Evolutionary conservation across 2,797 vertebrate genomes (phyloP).

Genomic region (Pseudochirops cupreus): DNA sequence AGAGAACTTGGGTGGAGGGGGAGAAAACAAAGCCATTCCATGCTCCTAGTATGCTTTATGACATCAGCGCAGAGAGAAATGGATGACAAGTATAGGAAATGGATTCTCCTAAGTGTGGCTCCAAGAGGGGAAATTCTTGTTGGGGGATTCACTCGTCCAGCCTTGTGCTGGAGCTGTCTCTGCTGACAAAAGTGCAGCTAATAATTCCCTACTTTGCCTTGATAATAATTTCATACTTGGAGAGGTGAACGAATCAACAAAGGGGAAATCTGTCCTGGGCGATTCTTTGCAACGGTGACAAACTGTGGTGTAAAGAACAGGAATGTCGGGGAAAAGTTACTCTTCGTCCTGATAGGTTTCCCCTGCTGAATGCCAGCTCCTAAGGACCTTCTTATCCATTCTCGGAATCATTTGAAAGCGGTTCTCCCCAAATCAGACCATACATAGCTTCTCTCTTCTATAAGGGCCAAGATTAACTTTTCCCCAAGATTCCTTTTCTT

Average conservation of each 20-base stretch:
- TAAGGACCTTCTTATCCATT: no score
- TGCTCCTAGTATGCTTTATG: no score
- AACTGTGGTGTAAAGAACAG: neutral
- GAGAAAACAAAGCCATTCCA: neutral
- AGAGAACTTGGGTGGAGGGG: no score
- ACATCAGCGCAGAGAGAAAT: neutral
- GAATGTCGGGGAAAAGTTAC: neutral
- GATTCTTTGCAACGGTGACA: neutral
- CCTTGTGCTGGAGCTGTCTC: neutral
- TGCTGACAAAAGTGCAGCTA: neutral
- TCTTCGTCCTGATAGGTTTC: neutral
- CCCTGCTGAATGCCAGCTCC: no score
- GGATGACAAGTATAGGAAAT: neutral
- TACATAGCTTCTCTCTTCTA: no score
- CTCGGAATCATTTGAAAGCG: no score
- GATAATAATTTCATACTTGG: neutral
- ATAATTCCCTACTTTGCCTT: neutral
- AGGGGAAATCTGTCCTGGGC: neutral
- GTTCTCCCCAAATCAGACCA: no score
- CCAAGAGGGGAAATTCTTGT: neutral
- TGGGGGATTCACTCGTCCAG: neutral
- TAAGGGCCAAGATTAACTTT: no score
- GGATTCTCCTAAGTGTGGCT: neutral
- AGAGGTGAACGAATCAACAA: neutral
- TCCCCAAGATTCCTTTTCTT: no score